Percentiles rank a stretch among this genome's conserved stretches.
phyloP scores from a whole-genome alignment of 2,888 invertebrate species.

The Pterostichus niger region DNA sequence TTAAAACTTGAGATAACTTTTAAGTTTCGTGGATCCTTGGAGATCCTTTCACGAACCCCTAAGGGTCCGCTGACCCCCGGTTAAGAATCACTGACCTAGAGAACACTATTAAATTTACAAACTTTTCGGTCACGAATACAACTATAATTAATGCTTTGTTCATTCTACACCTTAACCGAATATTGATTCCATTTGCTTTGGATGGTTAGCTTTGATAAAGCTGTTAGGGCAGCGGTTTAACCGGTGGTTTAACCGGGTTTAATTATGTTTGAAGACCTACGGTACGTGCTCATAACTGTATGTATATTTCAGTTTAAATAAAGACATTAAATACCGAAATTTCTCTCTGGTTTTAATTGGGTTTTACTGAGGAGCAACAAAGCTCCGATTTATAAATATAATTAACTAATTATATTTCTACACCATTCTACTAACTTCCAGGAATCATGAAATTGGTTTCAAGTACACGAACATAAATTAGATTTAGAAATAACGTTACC shows the following conservation, averaged over 20 bases:
- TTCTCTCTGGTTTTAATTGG: constrained; percentile 38
- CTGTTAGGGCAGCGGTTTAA: constrained; percentile 15
- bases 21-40: no score
- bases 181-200: constrained; percentile 23
- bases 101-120: constrained; percentile 12
- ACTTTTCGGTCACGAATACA: constrained; percentile 20
- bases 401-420: constrained; percentile 27
- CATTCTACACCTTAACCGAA: constrained; percentile 35
- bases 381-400: constrained; percentile 30
- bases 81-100: no score
- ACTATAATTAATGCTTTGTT: constrained; percentile 24
- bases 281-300: neutral
- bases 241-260: constrained; percentile 10
- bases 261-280: constrained; percentile 44
- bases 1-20: no score
- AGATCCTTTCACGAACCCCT: no score
- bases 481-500: no score
- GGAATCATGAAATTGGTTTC: neutral
- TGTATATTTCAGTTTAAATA: constrained; percentile 32
- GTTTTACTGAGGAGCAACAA: constrained; percentile 24
- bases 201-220: constrained; percentile 1
- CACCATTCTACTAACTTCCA: neutral
- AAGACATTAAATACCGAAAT: constrained; percentile 34
- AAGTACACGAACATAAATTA: neutral
- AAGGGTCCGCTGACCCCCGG: no score